Base-by-base conservation (phyloP, 2,797 vertebrate species). In the Lutjanus argentimaculatus region DNA sequence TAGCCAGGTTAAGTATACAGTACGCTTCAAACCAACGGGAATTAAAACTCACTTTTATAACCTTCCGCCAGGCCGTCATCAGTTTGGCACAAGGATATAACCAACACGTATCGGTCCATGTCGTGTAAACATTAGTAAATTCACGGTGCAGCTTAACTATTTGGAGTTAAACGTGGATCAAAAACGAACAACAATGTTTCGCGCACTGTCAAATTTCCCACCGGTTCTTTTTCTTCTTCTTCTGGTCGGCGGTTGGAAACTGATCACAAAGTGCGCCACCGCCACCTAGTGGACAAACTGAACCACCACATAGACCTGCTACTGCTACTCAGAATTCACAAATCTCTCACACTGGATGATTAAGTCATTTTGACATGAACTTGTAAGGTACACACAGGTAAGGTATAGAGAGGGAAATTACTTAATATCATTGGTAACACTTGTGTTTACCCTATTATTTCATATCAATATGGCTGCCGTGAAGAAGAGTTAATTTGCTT, bases 61-160 rank as follows among this genome's bases (percentile, higher is more conserved):
- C 86, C 72, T 17, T 84, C 85, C 7, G 10, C 1, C 13, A 8
- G 49, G 16, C 75, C 67, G 17, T 84, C 79, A 2, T 82, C 62
- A 7, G 8, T 72, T 71, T 89, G 88, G n/a, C 81, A 77, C 4
- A 92, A 74, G 2, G 75, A 93, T 67, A 91, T 13, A 63, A 92
- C 77, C 76, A 94, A 83, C 46, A 93, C 78, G 70, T 94, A 93
- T 0, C 91, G 88, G 53, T 95, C 94, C 94, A 95, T 95, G 16
- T 81, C 36, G 21, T 51, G 10, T 42, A 6, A 59, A 43, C 22
- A 72, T 56, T 0, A 22, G 16, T 71, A 64, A 72, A n/a, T 1
- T n/a, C 17, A 30, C 14, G 0, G 10, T 3, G 22, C 49, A 1
- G n/a, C 14, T 10, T 16, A 12, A 14, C 14, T 48, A 1, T 5